Evolutionary conservation across 1,140 invertebrate species (phyloP), one percentile per base, ranked within the genome.

Genomic region (Alviniconcha marisindica): DNA sequence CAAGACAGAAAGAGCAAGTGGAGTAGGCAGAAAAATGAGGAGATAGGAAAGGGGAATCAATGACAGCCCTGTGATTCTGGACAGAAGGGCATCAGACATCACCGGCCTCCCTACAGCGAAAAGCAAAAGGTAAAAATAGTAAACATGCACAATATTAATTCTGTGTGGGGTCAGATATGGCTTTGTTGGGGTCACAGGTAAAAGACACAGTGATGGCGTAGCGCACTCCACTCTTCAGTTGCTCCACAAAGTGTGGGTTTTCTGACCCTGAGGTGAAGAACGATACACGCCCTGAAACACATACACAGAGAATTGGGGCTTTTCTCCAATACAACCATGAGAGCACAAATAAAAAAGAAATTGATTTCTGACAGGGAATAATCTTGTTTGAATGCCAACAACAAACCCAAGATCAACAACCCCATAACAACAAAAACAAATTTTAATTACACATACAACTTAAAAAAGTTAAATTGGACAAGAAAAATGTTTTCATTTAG

Each of bases 201-300:
- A 98, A 98, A 81, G 96, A 96, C 74, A 98, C 95, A 0, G 96
- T 97, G 60, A 97, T 94, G 3, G 96, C 96, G 93, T 96, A 97
- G 89, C 96, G 92, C 10, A 94, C 94, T 21, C 97, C 97, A 40
- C 94, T 94, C 10, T 93, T 95, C 2, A 98, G 96, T 92, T 94
- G 95, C 93, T 98, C 97, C n/a, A 97, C 96, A 92, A 94, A 95
- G 93, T 98, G 96, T 24, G 95, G 88, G 93, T 97, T 97, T 94
- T 98, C 97, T 56, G 94, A 95, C 24, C 97, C 97, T 66, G 97
- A 97, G 7, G 97, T 97, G 89, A 97, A 98, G 92, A 96, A 96
- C 24, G 95, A 96, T 18, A 97, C 94, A 89, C 97, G 94, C 44
- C 95, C 95, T 95, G 90, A 73, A 87, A n/a, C n/a, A n/a, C n/a